Evolutionary conservation across 64 coral and sea anemone genomes (phyloP).

Genomic region (Trachythela sp.): DNA sequence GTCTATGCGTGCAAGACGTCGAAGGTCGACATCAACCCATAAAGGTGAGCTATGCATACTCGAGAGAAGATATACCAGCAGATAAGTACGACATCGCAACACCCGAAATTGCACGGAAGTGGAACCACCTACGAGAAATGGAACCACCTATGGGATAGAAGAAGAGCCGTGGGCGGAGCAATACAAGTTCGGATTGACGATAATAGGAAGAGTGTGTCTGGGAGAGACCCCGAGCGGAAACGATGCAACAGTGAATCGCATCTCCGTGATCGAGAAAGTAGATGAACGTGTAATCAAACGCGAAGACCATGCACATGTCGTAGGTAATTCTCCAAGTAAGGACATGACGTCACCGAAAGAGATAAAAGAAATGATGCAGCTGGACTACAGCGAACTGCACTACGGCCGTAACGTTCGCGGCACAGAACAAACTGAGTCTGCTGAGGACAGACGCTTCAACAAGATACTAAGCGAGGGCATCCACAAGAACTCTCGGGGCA

Average conservation of each 20-base stretch:
- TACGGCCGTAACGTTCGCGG: slow-evolving; percentile 1
- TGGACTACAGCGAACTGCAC: slow-evolving; percentile 46
- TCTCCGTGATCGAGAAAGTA: background rate
- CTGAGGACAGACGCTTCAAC: slow-evolving; percentile 12
- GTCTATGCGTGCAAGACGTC: slow-evolving; percentile 25
- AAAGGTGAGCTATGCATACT: slow-evolving; percentile 8
- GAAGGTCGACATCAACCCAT: slow-evolving; percentile 29
- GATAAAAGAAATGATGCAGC: slow-evolving; percentile 46
- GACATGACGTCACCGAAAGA: slow-evolving; percentile 29
- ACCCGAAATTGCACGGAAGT: slow-evolving; percentile 19
- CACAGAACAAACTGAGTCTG: background rate
- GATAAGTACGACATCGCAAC: slow-evolving; percentile 35
- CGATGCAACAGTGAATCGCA: background rate
- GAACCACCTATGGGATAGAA: background rate
- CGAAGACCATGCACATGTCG: background rate
- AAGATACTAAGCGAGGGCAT: slow-evolving; percentile 29
- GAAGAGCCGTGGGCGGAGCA: slow-evolving; percentile 36
- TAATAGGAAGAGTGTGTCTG: slow-evolving; percentile 15
- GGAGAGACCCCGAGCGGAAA: background rate
- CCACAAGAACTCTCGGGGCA: slow-evolving; percentile 6
- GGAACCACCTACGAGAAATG: slow-evolving; percentile 39
- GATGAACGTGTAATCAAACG: background rate
- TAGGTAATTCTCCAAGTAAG: background rate
- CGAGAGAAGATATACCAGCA: slow-evolving; percentile 29
- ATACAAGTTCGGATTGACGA: slow-evolving; percentile 37